Percentiles rank a stretch among this genome's conserved stretches.
phyloP scores from a whole-genome alignment of 2,797 vertebrate genomes.

The Enteromius argenteus region DNA sequence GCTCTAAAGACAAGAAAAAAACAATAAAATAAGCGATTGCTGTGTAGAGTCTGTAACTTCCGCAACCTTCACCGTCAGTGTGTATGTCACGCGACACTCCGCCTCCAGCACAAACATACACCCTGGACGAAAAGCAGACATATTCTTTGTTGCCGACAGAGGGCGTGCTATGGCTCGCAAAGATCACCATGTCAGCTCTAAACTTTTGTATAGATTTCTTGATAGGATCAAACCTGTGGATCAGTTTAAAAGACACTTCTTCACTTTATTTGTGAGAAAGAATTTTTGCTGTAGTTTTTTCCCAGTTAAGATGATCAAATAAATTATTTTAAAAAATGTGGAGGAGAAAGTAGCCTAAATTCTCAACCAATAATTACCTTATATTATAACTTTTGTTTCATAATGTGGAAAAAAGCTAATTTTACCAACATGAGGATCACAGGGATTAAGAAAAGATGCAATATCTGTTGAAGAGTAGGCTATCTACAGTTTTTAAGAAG shows the following conservation, averaged over 20 bases:
- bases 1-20: neutral
- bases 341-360: neutral
- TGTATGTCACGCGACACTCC: conserved; percentile 6
- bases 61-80: neutral
- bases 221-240: neutral
- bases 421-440: neutral
- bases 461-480: neutral
- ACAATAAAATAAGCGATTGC: neutral
- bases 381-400: neutral
- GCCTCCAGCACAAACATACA: conserved; percentile 11
- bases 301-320: neutral
- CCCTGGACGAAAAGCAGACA: neutral
- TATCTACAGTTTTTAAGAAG: neutral
- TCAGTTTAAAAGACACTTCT: neutral
- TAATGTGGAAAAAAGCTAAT: neutral
- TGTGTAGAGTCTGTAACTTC: neutral
- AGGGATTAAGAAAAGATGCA: neutral
- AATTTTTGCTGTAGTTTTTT: neutral
- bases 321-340: neutral
- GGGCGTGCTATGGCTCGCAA: conserved; percentile 10
- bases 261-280: neutral
- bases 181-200: neutral
- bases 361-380: neutral
- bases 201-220: neutral
- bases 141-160: neutral